Evolutionary conservation across 2,113 vertebrate species (phyloP).

Genomic region (Bufo gargarizans): DNA sequence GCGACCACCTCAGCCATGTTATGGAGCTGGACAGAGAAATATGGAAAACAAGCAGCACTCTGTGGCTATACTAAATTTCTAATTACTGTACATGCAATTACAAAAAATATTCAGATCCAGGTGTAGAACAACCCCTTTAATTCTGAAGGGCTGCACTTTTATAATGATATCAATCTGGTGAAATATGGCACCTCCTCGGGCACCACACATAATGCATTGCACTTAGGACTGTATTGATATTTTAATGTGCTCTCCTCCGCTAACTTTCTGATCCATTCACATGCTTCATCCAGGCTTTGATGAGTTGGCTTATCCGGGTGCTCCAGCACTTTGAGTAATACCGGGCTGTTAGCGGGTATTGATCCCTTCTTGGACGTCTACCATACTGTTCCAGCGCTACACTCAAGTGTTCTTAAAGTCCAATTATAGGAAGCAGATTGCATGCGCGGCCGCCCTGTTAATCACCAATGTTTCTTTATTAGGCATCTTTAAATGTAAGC

Average conservation of each 20-base stretch:
- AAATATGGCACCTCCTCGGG: background rate
- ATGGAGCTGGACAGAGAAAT: no score
- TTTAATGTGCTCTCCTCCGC: constrained; percentile 43
- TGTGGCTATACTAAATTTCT: no score
- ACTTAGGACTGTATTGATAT: constrained; percentile 31
- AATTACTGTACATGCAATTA: no score
- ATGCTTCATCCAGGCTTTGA: background rate
- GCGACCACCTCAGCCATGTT: no score
- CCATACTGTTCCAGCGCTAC: constrained; percentile 2
- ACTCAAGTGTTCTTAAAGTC: constrained; percentile 30
- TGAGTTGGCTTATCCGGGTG: constrained; percentile 32
- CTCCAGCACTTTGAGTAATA: constrained; percentile 38
- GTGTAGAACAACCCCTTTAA: background rate
- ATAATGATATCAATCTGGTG: background rate
- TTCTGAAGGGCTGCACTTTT: background rate
- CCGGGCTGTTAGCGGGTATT: constrained; percentile 33
- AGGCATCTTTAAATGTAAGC: constrained; percentile 84
- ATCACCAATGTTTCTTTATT: constrained; percentile 61
- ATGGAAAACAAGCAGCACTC: no score
- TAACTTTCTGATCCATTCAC: constrained; percentile 30
- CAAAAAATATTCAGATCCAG: no score
- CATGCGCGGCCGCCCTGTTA: background rate
- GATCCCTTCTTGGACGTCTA: constrained; percentile 39
- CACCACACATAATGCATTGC: background rate
- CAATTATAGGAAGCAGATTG: constrained; percentile 29